Base-by-base conservation (phyloP, 2,888 invertebrate species). In the Aquatica leii region DNA sequence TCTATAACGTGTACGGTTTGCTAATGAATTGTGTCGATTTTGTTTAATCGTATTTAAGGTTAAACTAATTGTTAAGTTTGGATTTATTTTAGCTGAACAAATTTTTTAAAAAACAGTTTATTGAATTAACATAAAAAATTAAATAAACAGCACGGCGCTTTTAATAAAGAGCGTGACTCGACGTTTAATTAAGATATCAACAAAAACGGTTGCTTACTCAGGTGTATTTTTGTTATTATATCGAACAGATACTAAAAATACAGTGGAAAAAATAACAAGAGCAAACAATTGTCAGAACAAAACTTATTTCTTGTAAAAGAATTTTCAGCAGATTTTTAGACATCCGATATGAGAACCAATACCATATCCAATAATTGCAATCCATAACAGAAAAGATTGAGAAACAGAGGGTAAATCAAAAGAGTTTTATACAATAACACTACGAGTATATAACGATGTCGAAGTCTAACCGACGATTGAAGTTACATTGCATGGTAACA, bases 211-310 rank as follows among this genome's bases (percentile, higher is more conserved):
- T 56, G 69, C 70, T 71, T 70, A 67, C 65, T 69, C 71, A 73
- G 70, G 71, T 73, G 69, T 71, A 63, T 69, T 67, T 68, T 72
- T 70, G 66, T 70, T 67, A 60, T 61, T 69, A 64, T 65, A 71
- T 68, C 69, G 70, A 68, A 69, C 68, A 72, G 67, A 67, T 67
- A 63, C 55, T 69, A 63, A 66, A 65, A 63, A 66, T 64, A 50
- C 65, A 59, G 62, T 62, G 62, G 62, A 67, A 65, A 63, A 69
- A 70, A 69, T 70, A 70, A 68, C 64, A 67, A 69, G 66, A 65
- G 55, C 65, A 67, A 70, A 68, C 57, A 71, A 70, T 67, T 68
- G 69, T 69, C 68, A 62, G 66, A 65, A 49, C 54, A 59, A 67
- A 61, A 58, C 62, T 52, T 62, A 67, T 66, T 67, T 64, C 59